Evolutionary conservation across 1,140 invertebrate genomes (phyloP), one percentile per base, ranked within the genome.

Genomic region (Vanessa tameamea): DNA sequence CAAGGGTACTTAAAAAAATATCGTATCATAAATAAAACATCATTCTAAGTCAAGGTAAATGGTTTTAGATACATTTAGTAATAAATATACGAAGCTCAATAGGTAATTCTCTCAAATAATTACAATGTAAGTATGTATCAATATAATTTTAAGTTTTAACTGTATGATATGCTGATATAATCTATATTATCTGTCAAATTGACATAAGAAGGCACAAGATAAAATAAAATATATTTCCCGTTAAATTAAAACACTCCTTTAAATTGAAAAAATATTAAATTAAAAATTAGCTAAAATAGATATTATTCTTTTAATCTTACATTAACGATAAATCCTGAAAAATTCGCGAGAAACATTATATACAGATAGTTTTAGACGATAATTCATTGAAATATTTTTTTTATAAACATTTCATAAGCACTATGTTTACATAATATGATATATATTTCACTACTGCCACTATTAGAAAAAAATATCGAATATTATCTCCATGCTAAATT

Each of bases 201-300:
- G 72, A 73, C 65, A 47, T 51, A 64, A 23, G 31, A 73, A 68
- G 72, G 72, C 72, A 73, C 72, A 64, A 73, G 65, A 20, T 48
- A 68, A 48, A 50, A 70, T 23, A 71, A 64, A 69, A 48, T 12
- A 66, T 69, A 55, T 23, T 23, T 23, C 12, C 20, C 16, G 20
- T 57, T 57, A 5, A 53, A 53, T 57, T 23, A 23, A 23, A 23
- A 57, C 12, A 23, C 20, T 23, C 20, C 12, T 57, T 57, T 57
- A 23, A 57, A 57, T 13, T 23, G 5, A 23, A 7, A 53, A 23
- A 55, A 55, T 9, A 20, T 9, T 55, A 20, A 20, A 16, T 7
- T n/a, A 23, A 23, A 7, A 57, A 57, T 57, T 57, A 57, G 16
- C 16, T 57, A 57, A 11, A 57, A 57, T 23, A 57, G 26, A 57